phyloP scores from a whole-genome alignment of 1,140 invertebrate genomes.

The Calephelis virginiensis region DNA sequence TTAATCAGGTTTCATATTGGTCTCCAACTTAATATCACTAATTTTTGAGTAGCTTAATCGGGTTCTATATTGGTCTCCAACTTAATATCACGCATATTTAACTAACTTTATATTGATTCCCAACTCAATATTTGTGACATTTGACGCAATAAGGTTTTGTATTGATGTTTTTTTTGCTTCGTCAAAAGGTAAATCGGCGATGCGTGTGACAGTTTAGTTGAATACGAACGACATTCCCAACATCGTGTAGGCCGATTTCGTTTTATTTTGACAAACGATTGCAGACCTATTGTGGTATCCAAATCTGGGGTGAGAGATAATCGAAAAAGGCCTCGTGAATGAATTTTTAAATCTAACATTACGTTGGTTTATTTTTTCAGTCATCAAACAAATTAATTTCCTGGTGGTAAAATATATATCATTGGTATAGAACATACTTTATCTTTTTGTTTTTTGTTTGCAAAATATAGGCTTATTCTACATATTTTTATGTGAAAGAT shows the following conservation, averaged over 20 bases:
- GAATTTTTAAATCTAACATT: slow-evolving; percentile 4
- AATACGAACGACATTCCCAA: slow-evolving; percentile 48
- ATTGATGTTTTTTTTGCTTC: slow-evolving; percentile 21
- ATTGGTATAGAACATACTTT: no score
- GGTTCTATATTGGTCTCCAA: no score
- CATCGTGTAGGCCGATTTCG: slow-evolving; percentile 57
- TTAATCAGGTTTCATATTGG: background rate
- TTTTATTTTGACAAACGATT: slow-evolving; percentile 70
- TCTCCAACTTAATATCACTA: no score
- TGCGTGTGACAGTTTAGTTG: slow-evolving; percentile 42
- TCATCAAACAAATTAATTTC: no score
- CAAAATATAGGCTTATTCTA: no score
- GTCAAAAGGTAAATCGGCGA: slow-evolving; percentile 32
- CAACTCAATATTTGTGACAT: background rate
- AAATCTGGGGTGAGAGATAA: slow-evolving; percentile 62
- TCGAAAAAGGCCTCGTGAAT: slow-evolving; percentile 37
- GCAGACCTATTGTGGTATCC: slow-evolving; percentile 61
- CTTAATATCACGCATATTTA: background rate
- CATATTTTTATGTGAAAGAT: no score
- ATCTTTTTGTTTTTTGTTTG: no score
- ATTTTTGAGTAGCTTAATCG: no score
- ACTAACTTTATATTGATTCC: background rate
- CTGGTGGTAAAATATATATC: no score
- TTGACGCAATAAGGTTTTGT: background rate
- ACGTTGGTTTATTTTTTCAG: no score